Evolutionary conservation across 2,888 invertebrate species (phyloP).

Genomic region (Frankliniella fusca): DNA sequence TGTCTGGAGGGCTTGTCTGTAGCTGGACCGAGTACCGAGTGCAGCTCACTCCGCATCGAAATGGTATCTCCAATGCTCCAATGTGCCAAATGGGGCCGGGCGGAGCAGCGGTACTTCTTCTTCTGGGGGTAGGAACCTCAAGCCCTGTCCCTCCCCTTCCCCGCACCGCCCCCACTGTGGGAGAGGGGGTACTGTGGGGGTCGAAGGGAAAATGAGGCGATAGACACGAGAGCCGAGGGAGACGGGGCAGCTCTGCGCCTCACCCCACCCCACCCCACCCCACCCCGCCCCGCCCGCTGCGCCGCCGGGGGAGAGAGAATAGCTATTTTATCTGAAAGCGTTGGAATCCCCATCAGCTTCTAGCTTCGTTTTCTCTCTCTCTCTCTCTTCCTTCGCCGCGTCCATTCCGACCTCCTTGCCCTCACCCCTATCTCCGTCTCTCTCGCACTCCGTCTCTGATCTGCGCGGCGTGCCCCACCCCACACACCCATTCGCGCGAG

Average conservation of each 20-base stretch:
- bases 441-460: neutral
- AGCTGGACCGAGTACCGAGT: too few species aligned
- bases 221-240: neutral
- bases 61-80: too few species aligned
- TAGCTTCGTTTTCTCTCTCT: neutral
- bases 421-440: neutral
- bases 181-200: neutral
- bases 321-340: conserved; percentile 25
- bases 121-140: too few species aligned
- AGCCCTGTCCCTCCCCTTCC: too few species aligned
- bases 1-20: too few species aligned
- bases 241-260: neutral
- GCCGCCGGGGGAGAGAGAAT: neutral
- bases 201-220: conserved; percentile 18
- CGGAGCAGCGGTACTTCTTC: too few species aligned
- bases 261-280: neutral
- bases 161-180: neutral
- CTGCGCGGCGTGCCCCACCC: too few species aligned
- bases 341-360: conserved; percentile 20
- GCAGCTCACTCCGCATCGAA: too few species aligned
- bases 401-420: neutral
- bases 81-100: too few species aligned
- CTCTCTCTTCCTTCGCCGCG: neutral
- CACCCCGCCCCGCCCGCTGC: neutral
- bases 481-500: too few species aligned